Conservation (phyloP, 2,888 invertebrate genomes). For the Alloplasta piceator region DNA sequence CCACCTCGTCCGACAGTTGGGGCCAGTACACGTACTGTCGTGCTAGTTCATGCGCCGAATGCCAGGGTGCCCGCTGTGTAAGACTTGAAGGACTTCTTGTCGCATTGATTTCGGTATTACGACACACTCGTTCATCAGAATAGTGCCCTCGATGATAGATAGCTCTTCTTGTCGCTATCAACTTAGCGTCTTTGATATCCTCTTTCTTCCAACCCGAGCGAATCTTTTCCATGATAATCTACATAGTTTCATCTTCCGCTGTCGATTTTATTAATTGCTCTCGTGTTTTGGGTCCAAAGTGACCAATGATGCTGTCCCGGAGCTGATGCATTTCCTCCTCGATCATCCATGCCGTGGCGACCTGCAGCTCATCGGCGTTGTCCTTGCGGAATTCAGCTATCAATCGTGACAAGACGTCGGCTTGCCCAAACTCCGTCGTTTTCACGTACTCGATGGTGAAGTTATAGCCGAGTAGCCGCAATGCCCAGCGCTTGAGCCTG, state of each 20-base stretch:
- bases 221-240: constrained; percentile 24
- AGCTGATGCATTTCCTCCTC: constrained; percentile 48
- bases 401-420: constrained; percentile 48
- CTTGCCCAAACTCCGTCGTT: constrained; percentile 52
- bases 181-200: constrained; percentile 26
- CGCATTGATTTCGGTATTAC: constrained; percentile 38
- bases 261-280: constrained; percentile 29
- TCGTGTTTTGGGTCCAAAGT: constrained; percentile 39
- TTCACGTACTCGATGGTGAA: constrained; percentile 46
- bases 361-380: constrained; percentile 51
- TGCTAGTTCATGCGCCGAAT: constrained; percentile 47
- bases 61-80: constrained; percentile 41
- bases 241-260: constrained; percentile 34
- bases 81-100: constrained; percentile 32
- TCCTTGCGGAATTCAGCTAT: constrained; percentile 45
- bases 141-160: constrained; percentile 40
- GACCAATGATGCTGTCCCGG: constrained; percentile 29
- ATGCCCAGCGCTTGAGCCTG: constrained; percentile 50
- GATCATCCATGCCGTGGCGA: constrained; percentile 39
- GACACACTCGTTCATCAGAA: constrained; percentile 48
- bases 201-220: constrained; percentile 30
- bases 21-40: constrained; percentile 50
- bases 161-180: constrained; percentile 36
- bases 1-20: constrained; percentile 35
- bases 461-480: constrained; percentile 45